Base-by-base conservation (phyloP, 2,888 invertebrate genomes). In the Ischnus inquisitorius region DNA sequence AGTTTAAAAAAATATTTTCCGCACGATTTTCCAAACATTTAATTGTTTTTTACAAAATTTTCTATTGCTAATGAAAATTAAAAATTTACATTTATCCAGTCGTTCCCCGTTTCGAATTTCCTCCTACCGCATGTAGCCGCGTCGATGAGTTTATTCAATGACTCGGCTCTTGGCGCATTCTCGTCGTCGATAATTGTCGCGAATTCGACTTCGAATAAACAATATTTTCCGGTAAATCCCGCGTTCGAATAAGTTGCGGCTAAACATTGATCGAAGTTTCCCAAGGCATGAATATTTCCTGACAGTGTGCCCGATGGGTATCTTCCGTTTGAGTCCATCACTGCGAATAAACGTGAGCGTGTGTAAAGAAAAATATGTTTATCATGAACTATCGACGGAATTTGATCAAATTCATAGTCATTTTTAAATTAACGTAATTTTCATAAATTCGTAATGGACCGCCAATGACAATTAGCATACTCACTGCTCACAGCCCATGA, bases 161-260 rank as follows among this genome's bases (percentile, higher is more conserved):
- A 22, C 12, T 19, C 22, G 22, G 54, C 1, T 22, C 22, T 10
- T 54, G 2, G 3, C 8, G 54, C 22, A 34, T 34, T 34, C 1
- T 54, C 19, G 22, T 54, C 10, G 54, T 19, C 54, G 54, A 1
- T 54, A 10, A 8, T 54, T 19, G 54, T 19, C 16, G 54, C 3
- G 22, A 54, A 19, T 54, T 22, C 22, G 19, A 54, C 19, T 19
- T 54, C 19, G 54, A 54, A 19, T 22, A 54, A 54, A 54, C 54
- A 54, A 54, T 54, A 54, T 54, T 54, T 54, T 54, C 54, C 54
- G 54, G 54, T 54, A 54, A 54, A 54, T 54, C 22, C 19, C 54
- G 19, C 54, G 16, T 16, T 5, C 1, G 19, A 3, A 51, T 51
- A 8, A 51, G 16, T 51, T 8, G 51, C 19, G 16, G 54, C 19